Base-by-base conservation (phyloP, 1,140 invertebrate species). In the Lamellibrachia luymesi region DNA sequence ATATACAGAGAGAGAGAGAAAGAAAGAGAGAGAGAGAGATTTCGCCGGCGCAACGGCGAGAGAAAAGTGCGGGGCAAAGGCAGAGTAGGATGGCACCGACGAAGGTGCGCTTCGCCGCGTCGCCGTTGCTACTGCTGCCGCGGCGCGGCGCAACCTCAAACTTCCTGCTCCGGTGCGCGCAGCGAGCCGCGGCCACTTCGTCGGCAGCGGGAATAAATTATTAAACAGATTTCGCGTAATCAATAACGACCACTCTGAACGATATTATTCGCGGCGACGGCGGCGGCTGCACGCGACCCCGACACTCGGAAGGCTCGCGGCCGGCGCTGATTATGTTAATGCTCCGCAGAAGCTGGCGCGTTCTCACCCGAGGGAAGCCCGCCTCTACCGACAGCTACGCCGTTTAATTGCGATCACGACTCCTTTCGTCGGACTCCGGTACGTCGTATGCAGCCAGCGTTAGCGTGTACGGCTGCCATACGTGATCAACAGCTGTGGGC, bases 161-260 rank as follows among this genome's bases (percentile, higher is more conserved):
- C 38, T 80, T 80, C 64, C 64, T 22, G 64, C 64, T 80, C 25
- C 64, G 13, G 64, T 22, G 64, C 64, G 64, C 64, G 64, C 1
- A 17, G 13, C 17, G 7, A 10, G 64, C 64, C 64, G 64, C 64
- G 64, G 13, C 64, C 64, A 80, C 64, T 80, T 80, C 25, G 64
- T 80, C 4, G 64, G 64, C 64, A 80, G 64, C 64, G 64, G 64
- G 64, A 80, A 80, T 80, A 80, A 80, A 80, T 80, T 80, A 80
- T 80, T 80, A 80, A 80, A 80, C 64, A 80, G 64, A 80, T 80
- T 80, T 80, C 64, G 64, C 64, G 64, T 80, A 80, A 80, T 80
- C 64, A 80, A 80, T 80, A 80, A 80, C 64, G 64, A 80, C 64
- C 64, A 80, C 64, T 80, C 64, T 80, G 64, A 80, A 22, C 64